A percentile compares a stretch with the other conserved stretches of the same genome.
Conservation (phyloP, 2,113 vertebrate genomes). For the Canis aureus region DNA sequence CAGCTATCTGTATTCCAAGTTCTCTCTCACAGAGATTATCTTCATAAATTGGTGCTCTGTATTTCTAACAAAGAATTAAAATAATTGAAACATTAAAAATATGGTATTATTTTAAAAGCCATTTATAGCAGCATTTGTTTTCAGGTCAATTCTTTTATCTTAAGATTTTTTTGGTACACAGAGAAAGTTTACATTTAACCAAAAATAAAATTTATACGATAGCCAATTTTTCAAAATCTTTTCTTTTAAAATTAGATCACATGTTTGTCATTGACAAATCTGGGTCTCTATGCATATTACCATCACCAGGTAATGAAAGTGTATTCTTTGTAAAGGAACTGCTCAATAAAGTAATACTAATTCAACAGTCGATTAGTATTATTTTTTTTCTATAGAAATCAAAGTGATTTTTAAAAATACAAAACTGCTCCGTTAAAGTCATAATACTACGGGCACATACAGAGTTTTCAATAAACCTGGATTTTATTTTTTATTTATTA, state of each 20-base stretch:
- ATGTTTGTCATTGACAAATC: background rate
- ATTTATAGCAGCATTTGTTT: background rate
- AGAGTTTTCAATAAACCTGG: background rate
- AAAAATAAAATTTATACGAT: background rate
- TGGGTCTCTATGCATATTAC: background rate
- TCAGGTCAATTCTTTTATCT: background rate
- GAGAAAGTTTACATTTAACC: background rate
- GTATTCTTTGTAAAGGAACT: background rate
- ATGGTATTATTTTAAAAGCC: background rate
- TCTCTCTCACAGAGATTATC: constrained; percentile 91
- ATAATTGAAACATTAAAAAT: background rate
- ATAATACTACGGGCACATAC: background rate
- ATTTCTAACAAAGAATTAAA: constrained; percentile 47
- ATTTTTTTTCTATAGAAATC: background rate
- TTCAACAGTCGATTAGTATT: background rate
- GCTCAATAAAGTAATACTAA: background rate
- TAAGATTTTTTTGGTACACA: background rate
- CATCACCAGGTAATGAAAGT: background rate
- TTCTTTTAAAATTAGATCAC: background rate
- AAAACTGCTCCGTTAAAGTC: background rate
- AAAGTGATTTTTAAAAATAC: background rate
- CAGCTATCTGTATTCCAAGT: constrained; percentile 88
- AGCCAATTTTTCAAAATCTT: background rate
- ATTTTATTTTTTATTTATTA: constrained; percentile 11
- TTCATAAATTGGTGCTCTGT: constrained; percentile 93